Conservation (phyloP, 2,113 vertebrate genomes). For the Tetrao urogallus region DNA sequence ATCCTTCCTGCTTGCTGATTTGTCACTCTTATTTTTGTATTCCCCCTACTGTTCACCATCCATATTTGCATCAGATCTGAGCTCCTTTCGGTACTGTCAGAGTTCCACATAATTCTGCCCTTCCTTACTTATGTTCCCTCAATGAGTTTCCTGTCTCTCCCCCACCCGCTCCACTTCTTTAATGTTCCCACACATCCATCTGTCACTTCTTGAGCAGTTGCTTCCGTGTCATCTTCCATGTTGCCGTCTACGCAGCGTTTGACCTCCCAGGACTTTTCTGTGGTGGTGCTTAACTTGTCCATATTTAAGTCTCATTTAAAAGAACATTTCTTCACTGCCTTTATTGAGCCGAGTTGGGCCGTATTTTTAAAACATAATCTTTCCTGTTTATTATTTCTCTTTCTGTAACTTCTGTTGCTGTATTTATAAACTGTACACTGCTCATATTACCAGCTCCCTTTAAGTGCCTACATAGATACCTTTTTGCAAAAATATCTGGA, state of each 20-base stretch:
- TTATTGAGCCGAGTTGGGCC: neutral
- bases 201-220: slow-evolving; percentile 55
- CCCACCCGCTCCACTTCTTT: slow-evolving; percentile 54
- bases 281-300: neutral
- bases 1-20: slow-evolving; percentile 66
- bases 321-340: neutral
- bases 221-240: slow-evolving; percentile 40
- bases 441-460: neutral
- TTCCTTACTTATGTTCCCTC: slow-evolving; percentile 50
- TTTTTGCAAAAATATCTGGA: neutral
- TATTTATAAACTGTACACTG: neutral
- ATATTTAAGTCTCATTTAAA: neutral
- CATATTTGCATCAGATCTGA: slow-evolving; percentile 56
- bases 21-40: slow-evolving; percentile 68
- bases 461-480: neutral
- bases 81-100: slow-evolving; percentile 44
- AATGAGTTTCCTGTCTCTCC: slow-evolving; percentile 62
- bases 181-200: slow-evolving; percentile 68
- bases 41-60: slow-evolving; percentile 60
- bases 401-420: slow-evolving; percentile 5
- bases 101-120: slow-evolving; percentile 62
- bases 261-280: slow-evolving; percentile 26
- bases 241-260: neutral
- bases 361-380: neutral
- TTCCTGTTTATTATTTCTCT: slow-evolving; percentile 18